phyloP scores from a whole-genome alignment of 2,888 invertebrate genomes.

The Andrena praecox region DNA sequence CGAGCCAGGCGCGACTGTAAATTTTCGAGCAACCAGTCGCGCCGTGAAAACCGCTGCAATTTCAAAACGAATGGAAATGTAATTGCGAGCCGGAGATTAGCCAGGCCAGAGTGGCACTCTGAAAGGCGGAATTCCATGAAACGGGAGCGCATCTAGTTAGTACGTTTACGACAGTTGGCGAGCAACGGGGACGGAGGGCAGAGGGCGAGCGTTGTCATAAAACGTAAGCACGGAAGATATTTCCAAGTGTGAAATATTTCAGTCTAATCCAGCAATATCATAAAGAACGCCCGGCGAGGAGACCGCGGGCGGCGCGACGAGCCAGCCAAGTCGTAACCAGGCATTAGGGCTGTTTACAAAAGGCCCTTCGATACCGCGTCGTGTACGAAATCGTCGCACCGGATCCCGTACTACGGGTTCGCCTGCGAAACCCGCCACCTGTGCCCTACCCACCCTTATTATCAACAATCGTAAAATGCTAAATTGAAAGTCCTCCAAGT shows the following conservation, averaged over 20 bases:
- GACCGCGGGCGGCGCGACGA: slow-evolving; percentile 62
- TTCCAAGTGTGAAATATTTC: slow-evolving; percentile 84
- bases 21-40: background rate
- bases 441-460: slow-evolving; percentile 82
- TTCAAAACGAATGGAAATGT: slow-evolving; percentile 57
- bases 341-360: slow-evolving; percentile 85
- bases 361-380: slow-evolving; percentile 78
- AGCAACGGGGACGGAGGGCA: slow-evolving; percentile 16
- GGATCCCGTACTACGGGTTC: slow-evolving; percentile 58
- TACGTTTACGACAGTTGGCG: slow-evolving; percentile 76
- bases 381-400: slow-evolving; percentile 72
- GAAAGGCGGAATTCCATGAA: slow-evolving; percentile 65
- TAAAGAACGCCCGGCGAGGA: slow-evolving; percentile 81
- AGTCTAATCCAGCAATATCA: slow-evolving; percentile 85
- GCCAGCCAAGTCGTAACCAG: slow-evolving; percentile 82
- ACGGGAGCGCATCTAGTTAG: slow-evolving; percentile 76
- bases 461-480: slow-evolving; percentile 85
- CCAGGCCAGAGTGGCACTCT: slow-evolving; percentile 39
- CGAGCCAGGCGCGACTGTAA: background rate
- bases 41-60: slow-evolving; percentile 21
- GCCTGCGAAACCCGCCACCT: slow-evolving; percentile 81
- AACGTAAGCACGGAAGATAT: slow-evolving; percentile 82
- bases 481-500: slow-evolving; percentile 82
- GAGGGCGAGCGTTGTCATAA: slow-evolving; percentile 76
- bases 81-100: slow-evolving; percentile 70